Conservation (phyloP, 2,113 vertebrate genomes). For the Oxyruncus cristatus region DNA sequence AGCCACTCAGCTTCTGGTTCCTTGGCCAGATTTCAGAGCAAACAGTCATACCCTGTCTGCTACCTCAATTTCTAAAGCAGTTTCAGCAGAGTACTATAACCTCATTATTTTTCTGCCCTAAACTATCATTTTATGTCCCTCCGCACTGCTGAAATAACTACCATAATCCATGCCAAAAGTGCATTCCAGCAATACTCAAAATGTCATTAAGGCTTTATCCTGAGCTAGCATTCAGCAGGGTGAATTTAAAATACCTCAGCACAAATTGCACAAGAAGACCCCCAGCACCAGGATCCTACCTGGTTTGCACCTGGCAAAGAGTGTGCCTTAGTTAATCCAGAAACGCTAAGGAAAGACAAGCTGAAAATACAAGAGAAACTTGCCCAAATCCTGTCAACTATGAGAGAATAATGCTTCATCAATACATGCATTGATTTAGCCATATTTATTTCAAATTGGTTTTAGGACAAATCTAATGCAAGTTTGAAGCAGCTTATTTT, state of each 20-base stretch:
- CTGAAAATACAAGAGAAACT: background rate
- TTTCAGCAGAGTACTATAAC: background rate
- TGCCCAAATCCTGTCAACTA: background rate
- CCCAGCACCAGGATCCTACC: background rate
- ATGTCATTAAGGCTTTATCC: background rate
- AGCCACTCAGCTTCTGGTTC: background rate
- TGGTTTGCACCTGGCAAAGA: background rate
- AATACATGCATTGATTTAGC: background rate
- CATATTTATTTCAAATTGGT: background rate
- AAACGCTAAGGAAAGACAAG: background rate
- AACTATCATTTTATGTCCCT: background rate
- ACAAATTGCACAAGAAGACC: background rate
- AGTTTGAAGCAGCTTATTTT: background rate
- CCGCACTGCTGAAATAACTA: background rate
- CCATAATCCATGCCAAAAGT: background rate
- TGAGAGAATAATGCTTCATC: background rate
- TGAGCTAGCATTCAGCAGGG: background rate
- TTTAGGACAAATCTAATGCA: background rate
- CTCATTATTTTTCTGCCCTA: slow-evolving; percentile 13
- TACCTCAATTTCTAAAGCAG: background rate
- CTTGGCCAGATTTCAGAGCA: background rate
- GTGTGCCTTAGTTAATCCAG: background rate
- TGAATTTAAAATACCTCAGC: background rate
- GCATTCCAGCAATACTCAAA: background rate
- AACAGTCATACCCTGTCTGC: background rate